A percentile compares a stretch with the other conserved stretches of the same genome.
phyloP scores from a whole-genome alignment of 1,140 invertebrate species.

The Drosophila guanche region DNA sequence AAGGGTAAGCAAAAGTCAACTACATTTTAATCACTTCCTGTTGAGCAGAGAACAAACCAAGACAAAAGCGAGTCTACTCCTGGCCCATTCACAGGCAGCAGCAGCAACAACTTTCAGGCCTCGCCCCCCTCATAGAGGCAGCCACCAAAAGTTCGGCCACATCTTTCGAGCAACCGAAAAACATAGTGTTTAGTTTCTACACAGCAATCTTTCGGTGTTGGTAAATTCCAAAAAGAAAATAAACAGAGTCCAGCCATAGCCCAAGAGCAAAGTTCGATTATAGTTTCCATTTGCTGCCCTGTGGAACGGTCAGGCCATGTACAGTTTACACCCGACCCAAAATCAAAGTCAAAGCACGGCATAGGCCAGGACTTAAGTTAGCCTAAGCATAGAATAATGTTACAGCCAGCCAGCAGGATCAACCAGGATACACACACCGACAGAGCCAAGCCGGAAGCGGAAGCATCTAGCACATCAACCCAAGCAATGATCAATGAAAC shows the following conservation, averaged over 20 bases:
- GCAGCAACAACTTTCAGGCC: slow-evolving; percentile 19
- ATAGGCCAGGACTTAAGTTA: slow-evolving; percentile 48
- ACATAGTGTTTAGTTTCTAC: slow-evolving; percentile 36
- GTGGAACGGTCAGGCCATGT: slow-evolving; percentile 50
- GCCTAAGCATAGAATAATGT: slow-evolving; percentile 48
- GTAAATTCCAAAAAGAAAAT: slow-evolving; percentile 55
- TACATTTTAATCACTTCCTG: slow-evolving; percentile 26
- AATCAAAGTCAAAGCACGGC: background rate
- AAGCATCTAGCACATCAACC: slow-evolving; percentile 20
- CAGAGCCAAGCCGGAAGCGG: slow-evolving; percentile 30
- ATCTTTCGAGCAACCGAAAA: slow-evolving; percentile 45
- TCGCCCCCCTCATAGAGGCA: slow-evolving; percentile 9
- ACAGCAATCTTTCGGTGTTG: slow-evolving; percentile 48
- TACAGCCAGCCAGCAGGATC: slow-evolving; percentile 24
- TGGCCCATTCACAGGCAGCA: slow-evolving; percentile 19
- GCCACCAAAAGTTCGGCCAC: slow-evolving; percentile 13
- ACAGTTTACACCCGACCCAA: slow-evolving; percentile 64
- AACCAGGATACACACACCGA: slow-evolving; percentile 37
- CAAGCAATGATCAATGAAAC: slow-evolving; percentile 26
- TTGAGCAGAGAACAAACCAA: slow-evolving; percentile 33
- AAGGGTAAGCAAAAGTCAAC: slow-evolving; percentile 49
- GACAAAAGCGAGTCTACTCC: slow-evolving; percentile 27
- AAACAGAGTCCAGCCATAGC: slow-evolving; percentile 51
- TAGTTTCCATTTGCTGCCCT: slow-evolving; percentile 38
- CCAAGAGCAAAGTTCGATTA: slow-evolving; percentile 41